phyloP scores from a whole-genome alignment of 2,888 invertebrate species.

The Candidula unifasciata region DNA sequence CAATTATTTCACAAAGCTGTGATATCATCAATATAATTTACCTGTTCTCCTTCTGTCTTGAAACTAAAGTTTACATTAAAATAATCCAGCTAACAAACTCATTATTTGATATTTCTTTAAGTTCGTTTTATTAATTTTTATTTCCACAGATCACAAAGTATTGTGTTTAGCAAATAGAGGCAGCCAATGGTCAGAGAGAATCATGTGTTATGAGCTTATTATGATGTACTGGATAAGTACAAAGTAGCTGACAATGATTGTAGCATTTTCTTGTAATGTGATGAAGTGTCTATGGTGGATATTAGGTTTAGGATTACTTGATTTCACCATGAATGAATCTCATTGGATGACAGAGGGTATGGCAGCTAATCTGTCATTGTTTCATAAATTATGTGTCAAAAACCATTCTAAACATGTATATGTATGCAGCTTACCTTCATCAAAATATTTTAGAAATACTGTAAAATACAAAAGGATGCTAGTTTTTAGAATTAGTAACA shows the following conservation, averaged over 20 bases:
- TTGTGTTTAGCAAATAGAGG: no score
- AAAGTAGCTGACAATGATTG: background rate
- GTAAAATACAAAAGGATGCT: conserved; percentile 8
- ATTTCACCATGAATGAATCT: background rate
- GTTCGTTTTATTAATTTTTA: no score
- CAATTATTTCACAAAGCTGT: no score
- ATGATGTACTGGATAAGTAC: background rate
- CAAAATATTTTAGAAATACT: background rate
- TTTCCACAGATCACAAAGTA: no score
- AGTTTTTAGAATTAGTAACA: conserved; percentile 13
- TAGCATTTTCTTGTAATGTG: background rate
- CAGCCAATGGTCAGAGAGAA: no score
- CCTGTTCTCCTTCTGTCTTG: no score
- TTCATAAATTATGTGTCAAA: background rate
- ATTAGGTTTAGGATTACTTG: background rate
- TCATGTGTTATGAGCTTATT: no score
- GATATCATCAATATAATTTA: no score
- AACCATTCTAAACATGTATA: background rate
- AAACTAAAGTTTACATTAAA: no score
- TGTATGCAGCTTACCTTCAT: conserved; percentile 21
- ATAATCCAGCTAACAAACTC: no score
- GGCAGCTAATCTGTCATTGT: background rate
- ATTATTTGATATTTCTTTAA: no score
- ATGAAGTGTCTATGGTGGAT: background rate
- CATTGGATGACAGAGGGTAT: background rate